Percentiles rank a stretch among this genome's conserved stretches.
phyloP scores from a whole-genome alignment of 2,888 invertebrate genomes.

The Chrysolina haemoptera region DNA sequence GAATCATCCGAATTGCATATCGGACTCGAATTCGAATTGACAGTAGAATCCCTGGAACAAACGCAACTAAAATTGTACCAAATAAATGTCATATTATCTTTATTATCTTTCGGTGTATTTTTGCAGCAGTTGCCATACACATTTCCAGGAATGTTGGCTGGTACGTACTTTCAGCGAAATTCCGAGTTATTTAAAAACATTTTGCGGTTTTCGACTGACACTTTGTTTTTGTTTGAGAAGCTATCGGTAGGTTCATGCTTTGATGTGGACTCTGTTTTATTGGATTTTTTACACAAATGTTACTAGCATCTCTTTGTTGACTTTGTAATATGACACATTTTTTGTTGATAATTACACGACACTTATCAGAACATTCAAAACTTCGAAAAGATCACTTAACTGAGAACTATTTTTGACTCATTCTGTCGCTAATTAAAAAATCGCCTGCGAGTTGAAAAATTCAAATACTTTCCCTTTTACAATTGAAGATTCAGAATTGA shows the following conservation, averaged over 20 bases:
- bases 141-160: slow-evolving; percentile 35
- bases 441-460: not conserved
- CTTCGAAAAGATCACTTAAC: too few relatives aligned
- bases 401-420: too few relatives aligned
- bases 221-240: slow-evolving; percentile 1
- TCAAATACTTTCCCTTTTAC: not conserved
- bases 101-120: slow-evolving; percentile 33
- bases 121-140: slow-evolving; percentile 33
- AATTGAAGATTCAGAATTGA: slow-evolving; percentile 5
- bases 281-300: too few relatives aligned
- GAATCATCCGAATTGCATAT: slow-evolving; percentile 2
- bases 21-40: not conserved
- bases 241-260: slow-evolving; percentile 2
- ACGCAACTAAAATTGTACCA: slow-evolving; percentile 17
- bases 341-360: too few relatives aligned
- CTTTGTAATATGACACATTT: too few relatives aligned
- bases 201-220: slow-evolving; percentile 8
- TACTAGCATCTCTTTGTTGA: too few relatives aligned
- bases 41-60: not conserved
- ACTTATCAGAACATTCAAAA: too few relatives aligned
- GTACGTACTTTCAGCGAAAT: slow-evolving; percentile 25
- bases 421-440: not conserved
- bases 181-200: slow-evolving; percentile 26
- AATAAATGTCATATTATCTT: slow-evolving; percentile 29
- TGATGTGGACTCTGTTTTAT: not conserved